phyloP scores from a whole-genome alignment of 2,113 vertebrate species.

The Boleophthalmus pectinirostris region DNA sequence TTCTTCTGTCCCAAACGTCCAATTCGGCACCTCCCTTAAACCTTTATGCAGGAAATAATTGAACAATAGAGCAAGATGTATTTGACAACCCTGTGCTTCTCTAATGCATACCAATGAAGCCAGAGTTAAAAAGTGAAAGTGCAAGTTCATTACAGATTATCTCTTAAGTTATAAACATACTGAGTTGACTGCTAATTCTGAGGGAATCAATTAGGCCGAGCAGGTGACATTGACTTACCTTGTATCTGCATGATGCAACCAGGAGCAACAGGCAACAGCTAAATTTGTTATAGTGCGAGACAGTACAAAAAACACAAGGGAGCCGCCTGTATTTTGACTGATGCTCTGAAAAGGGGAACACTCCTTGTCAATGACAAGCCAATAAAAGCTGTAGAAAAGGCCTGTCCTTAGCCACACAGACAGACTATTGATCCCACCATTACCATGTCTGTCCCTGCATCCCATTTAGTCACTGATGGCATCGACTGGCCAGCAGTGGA shows the following conservation, averaged over 20 bases:
- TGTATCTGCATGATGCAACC: neutral
- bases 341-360: constrained; percentile 15
- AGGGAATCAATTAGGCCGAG: neutral
- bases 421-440: constrained; percentile 67
- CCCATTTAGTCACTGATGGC: constrained; percentile 53
- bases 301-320: neutral
- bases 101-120: constrained; percentile 8
- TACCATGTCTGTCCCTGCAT: constrained; percentile 58
- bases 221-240: constrained; percentile 6
- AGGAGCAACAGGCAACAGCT: neutral
- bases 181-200: neutral
- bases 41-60: constrained; percentile 24
- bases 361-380: constrained; percentile 31
- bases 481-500: constrained; percentile 28
- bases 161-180: constrained; percentile 3
- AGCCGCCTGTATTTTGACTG: neutral
- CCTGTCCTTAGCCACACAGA: constrained; percentile 43
- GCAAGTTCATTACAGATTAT: constrained; percentile 10
- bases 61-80: constrained; percentile 15
- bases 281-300: neutral
- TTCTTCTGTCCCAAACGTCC: neutral
- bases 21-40: neutral
- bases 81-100: neutral
- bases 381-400: constrained; percentile 29
- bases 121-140: neutral